These are phyloP conservation scores for Leptodactylus fuscus DNA, from an alignment of 2,113 vertebrate genomes.

Conservation along the genomic window DNA sequence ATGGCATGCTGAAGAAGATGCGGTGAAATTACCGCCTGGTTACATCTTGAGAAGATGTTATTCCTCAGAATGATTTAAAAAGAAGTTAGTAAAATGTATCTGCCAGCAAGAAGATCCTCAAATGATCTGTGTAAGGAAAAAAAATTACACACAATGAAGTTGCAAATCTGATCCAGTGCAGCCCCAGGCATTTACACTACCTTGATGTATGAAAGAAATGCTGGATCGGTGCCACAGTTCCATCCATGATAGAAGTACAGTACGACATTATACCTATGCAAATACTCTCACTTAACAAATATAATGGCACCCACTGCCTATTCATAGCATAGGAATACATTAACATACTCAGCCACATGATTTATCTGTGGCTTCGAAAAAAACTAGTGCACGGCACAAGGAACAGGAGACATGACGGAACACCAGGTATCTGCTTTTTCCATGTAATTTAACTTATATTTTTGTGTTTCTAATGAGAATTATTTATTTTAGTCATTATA, in stretches of 20 bases:
- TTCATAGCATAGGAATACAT: conserved; percentile 45
- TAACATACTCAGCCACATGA: conserved; percentile 23
- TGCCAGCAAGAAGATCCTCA: conserved; percentile 31
- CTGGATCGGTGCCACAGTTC: conserved; percentile 28
- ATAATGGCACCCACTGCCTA: conserved; percentile 19
- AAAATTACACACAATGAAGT: conserved; percentile 13
- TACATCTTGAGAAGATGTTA: conserved; percentile 3
- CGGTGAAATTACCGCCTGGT: not conserved
- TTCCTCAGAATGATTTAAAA: conserved; percentile 28
- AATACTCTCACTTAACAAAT: conserved; percentile 43
- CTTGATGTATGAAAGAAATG: conserved; percentile 43
- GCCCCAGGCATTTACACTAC: conserved; percentile 45
- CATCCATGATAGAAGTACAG: conserved; percentile 27
- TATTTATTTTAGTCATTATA: too few relatives aligned
- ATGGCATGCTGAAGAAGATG: not conserved
- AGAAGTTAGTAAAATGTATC: conserved; percentile 17
- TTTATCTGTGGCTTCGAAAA: conserved; percentile 13
- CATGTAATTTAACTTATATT: conserved; percentile 6
- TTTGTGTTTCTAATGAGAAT: conserved; percentile 4
- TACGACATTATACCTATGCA: conserved; percentile 32
- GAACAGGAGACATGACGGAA: conserved; percentile 4
- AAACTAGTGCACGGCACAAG: conserved; percentile 19
- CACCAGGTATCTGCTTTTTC: not conserved
- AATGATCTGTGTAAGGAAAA: conserved; percentile 40
- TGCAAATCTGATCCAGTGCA: conserved; percentile 38